These are phyloP conservation scores for Tympanoctomys barrerae DNA, from an alignment of 2,797 vertebrate genomes.

Conservation along the genomic window DNA sequence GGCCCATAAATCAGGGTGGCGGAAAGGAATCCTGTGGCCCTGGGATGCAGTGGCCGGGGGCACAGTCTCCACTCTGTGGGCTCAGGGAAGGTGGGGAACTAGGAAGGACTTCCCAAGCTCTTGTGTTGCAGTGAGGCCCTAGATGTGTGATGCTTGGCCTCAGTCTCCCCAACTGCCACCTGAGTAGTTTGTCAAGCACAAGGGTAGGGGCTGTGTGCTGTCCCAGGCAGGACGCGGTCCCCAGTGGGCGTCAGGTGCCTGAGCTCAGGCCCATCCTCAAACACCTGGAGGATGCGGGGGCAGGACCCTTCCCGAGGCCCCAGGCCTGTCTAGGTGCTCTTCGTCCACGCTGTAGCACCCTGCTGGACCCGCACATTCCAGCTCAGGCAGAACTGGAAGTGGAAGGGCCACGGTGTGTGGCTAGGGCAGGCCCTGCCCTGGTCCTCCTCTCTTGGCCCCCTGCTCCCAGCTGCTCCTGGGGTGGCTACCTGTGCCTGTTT, in stretches of 20 bases:
- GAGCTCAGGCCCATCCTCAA: neutral
- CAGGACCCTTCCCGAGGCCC: neutral
- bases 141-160: neutral
- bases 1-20: slow-evolving; percentile 86
- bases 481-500: too few species aligned
- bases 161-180: neutral
- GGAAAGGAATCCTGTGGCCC: slow-evolving; percentile 76
- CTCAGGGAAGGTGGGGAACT: neutral
- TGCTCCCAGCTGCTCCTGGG: neutral
- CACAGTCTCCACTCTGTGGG: neutral
- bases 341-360: neutral
- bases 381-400: neutral
- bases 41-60: neutral
- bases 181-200: neutral
- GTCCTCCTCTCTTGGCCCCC: neutral
- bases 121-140: too few species aligned
- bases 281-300: neutral
- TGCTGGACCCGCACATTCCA: neutral
- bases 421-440: neutral
- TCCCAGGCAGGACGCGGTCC: neutral
- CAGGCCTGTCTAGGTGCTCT: neutral
- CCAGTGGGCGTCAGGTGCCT: accelerated
- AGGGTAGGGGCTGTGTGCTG: accelerated
- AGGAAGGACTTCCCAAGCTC: neutral
- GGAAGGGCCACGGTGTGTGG: neutral